Conservation (phyloP, 2,113 vertebrate genomes). For the Forbesichthys papilliferus region DNA sequence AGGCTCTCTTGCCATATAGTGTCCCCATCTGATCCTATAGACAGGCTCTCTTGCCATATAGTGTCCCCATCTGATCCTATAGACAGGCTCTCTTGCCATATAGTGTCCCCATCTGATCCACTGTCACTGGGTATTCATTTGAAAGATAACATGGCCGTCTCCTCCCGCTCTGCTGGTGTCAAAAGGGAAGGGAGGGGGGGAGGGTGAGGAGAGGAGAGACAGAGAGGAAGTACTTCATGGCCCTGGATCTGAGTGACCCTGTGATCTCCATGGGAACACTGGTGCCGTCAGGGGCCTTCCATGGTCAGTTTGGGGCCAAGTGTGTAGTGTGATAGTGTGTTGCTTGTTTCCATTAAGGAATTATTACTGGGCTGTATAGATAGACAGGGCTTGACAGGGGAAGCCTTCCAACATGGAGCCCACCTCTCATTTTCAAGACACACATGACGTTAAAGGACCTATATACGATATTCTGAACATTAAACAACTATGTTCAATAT, state of each 20-base stretch:
- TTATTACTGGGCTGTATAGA: too few species aligned
- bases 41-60: too few species aligned
- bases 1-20: too few species aligned
- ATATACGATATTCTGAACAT: too few species aligned
- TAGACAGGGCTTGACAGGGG: too few species aligned
- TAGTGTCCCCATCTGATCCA: conserved; percentile 14
- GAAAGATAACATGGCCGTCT: conserved; percentile 51
- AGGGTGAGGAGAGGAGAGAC: neutral
- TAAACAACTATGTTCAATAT: too few species aligned
- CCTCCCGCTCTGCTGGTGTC: conserved; percentile 45
- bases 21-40: too few species aligned
- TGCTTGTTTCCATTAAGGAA: too few species aligned
- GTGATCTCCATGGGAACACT: conserved; percentile 49
- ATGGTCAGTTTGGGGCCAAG: neutral
- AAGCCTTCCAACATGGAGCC: too few species aligned
- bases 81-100: conserved; percentile 55
- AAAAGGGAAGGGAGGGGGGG: conserved; percentile 57
- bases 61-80: conserved; percentile 38
- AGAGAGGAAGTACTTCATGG: conserved; percentile 53
- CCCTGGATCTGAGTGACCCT: conserved; percentile 65
- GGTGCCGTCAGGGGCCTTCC: conserved; percentile 59
- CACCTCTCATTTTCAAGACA: too few species aligned
- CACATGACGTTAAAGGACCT: too few species aligned
- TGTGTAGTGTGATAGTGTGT: too few species aligned
- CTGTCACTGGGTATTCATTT: neutral